These are phyloP conservation scores for Cavia porcellus DNA, from an alignment of 2,113 vertebrate genomes.

Conservation along the genomic window DNA sequence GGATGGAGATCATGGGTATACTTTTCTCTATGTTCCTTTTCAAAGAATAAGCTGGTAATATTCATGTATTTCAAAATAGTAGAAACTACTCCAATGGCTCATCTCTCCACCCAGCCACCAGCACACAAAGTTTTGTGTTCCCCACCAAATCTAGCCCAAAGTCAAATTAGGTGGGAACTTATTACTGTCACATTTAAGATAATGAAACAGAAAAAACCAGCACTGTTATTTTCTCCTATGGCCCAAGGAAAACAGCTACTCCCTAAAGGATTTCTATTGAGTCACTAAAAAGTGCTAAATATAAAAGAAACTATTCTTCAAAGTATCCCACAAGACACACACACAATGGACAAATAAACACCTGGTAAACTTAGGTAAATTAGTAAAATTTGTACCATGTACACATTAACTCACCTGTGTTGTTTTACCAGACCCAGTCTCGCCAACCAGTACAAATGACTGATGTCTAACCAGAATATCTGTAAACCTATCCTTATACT, in stretches of 20 bases:
- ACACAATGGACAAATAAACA: neutral
- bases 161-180: neutral
- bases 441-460: conserved; percentile 96
- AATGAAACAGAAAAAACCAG: neutral
- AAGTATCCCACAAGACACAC: neutral
- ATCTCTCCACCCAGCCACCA: neutral
- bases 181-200: neutral
- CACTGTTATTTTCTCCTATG: neutral
- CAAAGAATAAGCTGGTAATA: neutral
- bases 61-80: neutral
- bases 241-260: neutral
- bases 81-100: conserved; percentile 8
- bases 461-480: conserved; percentile 95
- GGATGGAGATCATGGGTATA: neutral
- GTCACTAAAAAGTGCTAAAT: conserved; percentile 21
- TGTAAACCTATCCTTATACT: conserved; percentile 96
- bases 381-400: neutral
- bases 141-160: neutral
- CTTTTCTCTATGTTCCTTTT: neutral
- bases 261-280: neutral
- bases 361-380: conserved; percentile 18
- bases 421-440: conserved; percentile 98
- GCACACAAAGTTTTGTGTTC: neutral
- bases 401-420: conserved; percentile 92
- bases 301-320: conserved; percentile 43